Percentiles rank a stretch among this genome's conserved stretches.
These are phyloP conservation scores for Andrena cerasifolii DNA, from an alignment of 1,140 invertebrate species.

Conservation along the genomic window DNA sequence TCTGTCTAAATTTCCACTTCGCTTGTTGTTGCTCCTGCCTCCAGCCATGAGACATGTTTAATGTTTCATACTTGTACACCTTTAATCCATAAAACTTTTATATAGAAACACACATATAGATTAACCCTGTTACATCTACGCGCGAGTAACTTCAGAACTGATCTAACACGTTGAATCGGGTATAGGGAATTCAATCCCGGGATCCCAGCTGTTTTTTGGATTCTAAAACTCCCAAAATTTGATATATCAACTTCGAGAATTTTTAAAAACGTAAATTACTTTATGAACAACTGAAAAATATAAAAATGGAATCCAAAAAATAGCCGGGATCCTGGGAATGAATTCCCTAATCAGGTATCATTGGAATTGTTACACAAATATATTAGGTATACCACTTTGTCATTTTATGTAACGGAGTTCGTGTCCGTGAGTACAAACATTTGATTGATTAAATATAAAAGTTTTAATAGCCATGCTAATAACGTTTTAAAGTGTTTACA, in stretches of 20 bases:
- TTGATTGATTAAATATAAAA: constrained; percentile 15
- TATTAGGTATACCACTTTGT: neutral
- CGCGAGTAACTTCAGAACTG: too few species aligned
- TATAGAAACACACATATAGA: constrained; percentile 16
- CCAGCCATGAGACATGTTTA: constrained; percentile 80
- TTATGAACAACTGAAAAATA: too few species aligned
- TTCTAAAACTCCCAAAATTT: too few species aligned
- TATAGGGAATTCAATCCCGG: too few species aligned
- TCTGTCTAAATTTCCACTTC: constrained; percentile 77
- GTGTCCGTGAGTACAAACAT: constrained; percentile 1
- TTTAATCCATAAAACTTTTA: constrained; percentile 59
- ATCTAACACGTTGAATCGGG: too few species aligned
- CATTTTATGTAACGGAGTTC: neutral
- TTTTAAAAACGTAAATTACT: too few species aligned
- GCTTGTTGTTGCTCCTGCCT: constrained; percentile 74
- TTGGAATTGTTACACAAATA: neutral
- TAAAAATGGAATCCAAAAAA: too few species aligned
- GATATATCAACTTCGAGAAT: too few species aligned
- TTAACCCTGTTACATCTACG: too few species aligned
- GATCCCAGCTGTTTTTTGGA: too few species aligned
- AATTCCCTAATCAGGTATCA: too few species aligned
- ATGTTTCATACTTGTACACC: constrained; percentile 75
- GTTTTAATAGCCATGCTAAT: constrained; percentile 18
- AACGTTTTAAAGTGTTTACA: constrained; percentile 40
- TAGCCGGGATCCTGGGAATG: too few species aligned